Conservation (phyloP, 2,113 vertebrate species). For the Myodes glareolus region DNA sequence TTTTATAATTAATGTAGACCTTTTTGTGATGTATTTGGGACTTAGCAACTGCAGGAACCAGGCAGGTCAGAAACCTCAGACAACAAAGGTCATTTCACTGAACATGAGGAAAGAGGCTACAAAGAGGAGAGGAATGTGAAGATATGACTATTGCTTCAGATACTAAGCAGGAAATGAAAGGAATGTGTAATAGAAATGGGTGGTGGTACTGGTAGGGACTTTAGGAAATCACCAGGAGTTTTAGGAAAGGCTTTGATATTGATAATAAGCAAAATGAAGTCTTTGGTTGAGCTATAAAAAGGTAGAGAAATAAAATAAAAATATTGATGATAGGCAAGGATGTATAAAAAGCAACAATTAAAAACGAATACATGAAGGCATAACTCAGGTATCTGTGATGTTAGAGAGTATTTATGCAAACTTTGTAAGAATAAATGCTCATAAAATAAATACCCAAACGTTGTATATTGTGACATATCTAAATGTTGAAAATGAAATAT, state of each 20-base stretch:
- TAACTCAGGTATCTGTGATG: not conserved
- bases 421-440: not conserved
- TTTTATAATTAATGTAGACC: too few species aligned
- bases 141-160: not conserved
- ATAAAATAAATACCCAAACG: not conserved
- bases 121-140: not conserved
- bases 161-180: not conserved
- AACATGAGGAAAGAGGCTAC: not conserved
- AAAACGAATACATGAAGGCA: not conserved
- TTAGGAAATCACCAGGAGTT: not conserved
- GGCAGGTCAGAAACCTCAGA: too few species aligned
- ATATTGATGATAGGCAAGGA: not conserved
- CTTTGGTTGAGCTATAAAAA: not conserved
- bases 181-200: not conserved
- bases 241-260: not conserved
- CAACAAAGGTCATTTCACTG: not conserved
- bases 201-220: not conserved
- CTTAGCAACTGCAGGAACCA: too few species aligned
- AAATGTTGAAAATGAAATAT: not conserved
- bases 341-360: not conserved
- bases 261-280: not conserved
- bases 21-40: too few species aligned
- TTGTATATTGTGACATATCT: not conserved
- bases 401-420: not conserved
- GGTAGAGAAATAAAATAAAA: not conserved